Evolutionary conservation across 2,113 vertebrate species (phyloP), one percentile per base, ranked within the genome.

Genomic region (Clarias macrocephalus): DNA sequence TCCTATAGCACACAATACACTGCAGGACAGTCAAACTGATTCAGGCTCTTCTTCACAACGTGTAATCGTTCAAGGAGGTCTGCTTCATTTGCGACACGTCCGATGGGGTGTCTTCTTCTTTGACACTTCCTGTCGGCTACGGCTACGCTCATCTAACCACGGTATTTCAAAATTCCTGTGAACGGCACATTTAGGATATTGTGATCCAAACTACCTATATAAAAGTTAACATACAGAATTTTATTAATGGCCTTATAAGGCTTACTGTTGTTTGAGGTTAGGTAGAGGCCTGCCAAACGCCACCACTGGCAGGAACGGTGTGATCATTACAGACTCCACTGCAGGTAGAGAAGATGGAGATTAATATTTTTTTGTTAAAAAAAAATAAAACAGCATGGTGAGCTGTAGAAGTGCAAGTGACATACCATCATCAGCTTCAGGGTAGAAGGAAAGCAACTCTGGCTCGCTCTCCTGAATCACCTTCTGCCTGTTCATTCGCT

Each of bases 401-500:
- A 80, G 54, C 16, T 62, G 37, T 62, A 37, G 15, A 30, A 56
- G 28, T 28, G 9, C 23, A 84, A 62, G 3, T 57, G 93, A 96
- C 96, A 94, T 96, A 97, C 94, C 96, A 96, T 93, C 91, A 90
- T 97, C 97, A 86, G 95, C 92, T 92, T 97, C 96, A 92, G 97
- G 96, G 93, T 97, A 97, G 94, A 97, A 97, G 90, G 97, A 97
- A 90, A 95, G 94, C 94, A 97, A 94, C 94, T 97, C 96, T 75
- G 96, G 96, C 92, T 97, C 96, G 23, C 95, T 95, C 93, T 97
- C 97, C 92, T 96, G 96, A 93, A 96, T 96, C 92, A 96, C 96
- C 94, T 97, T 97, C 93, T 96, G 97, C 94, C 96, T 96, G 94
- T 97, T 97, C 96, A 96, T 97, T 91, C 97, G 95, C 93, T 97